Evolutionary conservation across 37 sponge, comb jelly and placozoan species (phyloP), one percentile per base, ranked within the genome.

Genomic region (Ephydatia muelleri): DNA sequence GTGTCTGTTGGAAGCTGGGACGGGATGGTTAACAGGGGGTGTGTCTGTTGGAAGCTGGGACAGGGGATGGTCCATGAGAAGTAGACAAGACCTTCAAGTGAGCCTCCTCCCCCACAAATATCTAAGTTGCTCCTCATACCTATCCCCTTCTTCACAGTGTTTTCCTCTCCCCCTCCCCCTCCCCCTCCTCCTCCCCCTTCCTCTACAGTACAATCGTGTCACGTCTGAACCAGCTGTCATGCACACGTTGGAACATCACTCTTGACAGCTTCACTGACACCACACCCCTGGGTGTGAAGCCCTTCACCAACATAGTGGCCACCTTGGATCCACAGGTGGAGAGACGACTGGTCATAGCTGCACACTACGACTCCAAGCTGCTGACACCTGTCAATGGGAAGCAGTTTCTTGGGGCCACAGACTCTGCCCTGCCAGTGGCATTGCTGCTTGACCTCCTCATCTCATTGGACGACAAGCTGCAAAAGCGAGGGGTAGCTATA

Each of bases 371-470:
- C 75, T 88, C 94, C 13, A 97, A 97, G 88, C 49, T 82, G 68
- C 73, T 92, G 40, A 37, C 65, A 8, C 77, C 84, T 25, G 39
- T 21, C 0, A 70, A 39, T 48, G 86, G 82, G 5, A 72, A 65
- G 49, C 70, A 48, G 78, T 96, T 98, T 68, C 78, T 96, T 3
- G 99, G 95, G 28, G 99, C 99, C 21, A 95, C 95, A 68, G 99
- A 99, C 86, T 99, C 99, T 34, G 99, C 99, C 38, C 87, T 97
- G 19, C 94, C 99, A 2, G 95, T 94, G 73, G 99, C 99, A 11
- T 90, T 99, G 79, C 91, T 99, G 9, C 68, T 99, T 14, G 96
- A 93, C 76, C 49, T 95, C 38, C 89, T 88, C 5, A 79, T 89
- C 36, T 73, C 90, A 21, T 92, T 94, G 33, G 85, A 95, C 78